Percentiles rank a stretch among this genome's conserved stretches.
Conservation (phyloP, 2,113 vertebrate species). For the Danionella cerebrum region DNA sequence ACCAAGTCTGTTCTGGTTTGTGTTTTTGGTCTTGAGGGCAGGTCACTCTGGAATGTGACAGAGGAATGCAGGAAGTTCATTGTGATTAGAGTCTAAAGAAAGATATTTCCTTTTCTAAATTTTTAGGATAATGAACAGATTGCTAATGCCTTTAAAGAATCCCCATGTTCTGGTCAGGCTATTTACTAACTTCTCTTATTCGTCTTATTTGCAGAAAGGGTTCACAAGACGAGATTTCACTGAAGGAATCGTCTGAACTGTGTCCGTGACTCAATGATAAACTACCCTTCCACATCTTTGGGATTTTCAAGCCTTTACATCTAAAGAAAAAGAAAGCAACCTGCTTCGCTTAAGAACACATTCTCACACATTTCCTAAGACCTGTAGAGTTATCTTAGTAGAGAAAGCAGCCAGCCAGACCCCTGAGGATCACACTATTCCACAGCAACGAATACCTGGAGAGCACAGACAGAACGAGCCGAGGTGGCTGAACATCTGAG, state of each 20-base stretch:
- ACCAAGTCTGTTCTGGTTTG: background rate
- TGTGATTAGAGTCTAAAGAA: background rate
- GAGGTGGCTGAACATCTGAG: too few relatives aligned
- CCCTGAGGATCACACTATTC: slow-evolving; percentile 3
- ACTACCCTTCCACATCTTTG: background rate
- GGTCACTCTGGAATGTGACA: slow-evolving; percentile 38
- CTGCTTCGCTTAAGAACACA: background rate
- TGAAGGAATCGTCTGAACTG: slow-evolving; percentile 44
- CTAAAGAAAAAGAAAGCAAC: background rate
- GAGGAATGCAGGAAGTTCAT: slow-evolving; percentile 28
- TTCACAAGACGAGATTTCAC: slow-evolving; percentile 58
- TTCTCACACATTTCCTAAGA: background rate
- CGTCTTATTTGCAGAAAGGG: slow-evolving; percentile 63
- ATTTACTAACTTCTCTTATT: background rate
- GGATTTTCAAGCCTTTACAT: background rate
- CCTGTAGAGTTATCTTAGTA: background rate
- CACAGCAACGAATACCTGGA: background rate
- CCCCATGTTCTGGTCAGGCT: background rate
- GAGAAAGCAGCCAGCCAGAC: background rate
- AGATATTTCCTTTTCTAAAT: background rate
- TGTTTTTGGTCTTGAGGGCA: background rate
- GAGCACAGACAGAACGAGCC: background rate
- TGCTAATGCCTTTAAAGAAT: background rate
- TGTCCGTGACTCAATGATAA: background rate
- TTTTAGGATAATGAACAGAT: too few relatives aligned